Percentiles rank a stretch among this genome's conserved stretches.
These are phyloP conservation scores for Lycorma delicatula DNA, from an alignment of 1,140 invertebrate genomes.

Conservation along the genomic window DNA sequence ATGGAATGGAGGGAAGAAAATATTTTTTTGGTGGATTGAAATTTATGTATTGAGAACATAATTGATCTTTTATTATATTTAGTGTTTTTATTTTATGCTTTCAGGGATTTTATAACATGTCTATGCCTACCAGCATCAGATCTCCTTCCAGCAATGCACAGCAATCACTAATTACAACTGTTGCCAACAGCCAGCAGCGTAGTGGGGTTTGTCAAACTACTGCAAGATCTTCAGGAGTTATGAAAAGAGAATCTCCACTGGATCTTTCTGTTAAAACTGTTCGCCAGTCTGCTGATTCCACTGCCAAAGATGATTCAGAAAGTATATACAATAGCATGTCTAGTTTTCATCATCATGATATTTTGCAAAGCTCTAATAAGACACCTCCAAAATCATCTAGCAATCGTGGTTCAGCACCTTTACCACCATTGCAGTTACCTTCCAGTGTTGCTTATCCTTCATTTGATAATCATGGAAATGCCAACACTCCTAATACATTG, in stretches of 20 bases:
- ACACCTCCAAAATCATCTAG: constrained; percentile 5
- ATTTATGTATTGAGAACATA: neutral
- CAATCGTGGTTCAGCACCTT: neutral
- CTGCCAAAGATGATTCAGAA: constrained; percentile 44
- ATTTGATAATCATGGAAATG: constrained; percentile 30
- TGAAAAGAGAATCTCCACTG: constrained; percentile 63
- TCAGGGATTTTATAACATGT: constrained; percentile 11
- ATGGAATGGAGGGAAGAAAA: no score
- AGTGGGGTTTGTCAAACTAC: neutral
- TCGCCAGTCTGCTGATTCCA: constrained; percentile 74
- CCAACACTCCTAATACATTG: neutral
- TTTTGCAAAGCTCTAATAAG: neutral
- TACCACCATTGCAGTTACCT: constrained; percentile 22
- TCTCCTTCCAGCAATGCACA: constrained; percentile 2
- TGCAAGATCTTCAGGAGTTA: constrained; percentile 23
- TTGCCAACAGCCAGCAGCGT: constrained; percentile 5
- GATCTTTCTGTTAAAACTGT: constrained; percentile 80
- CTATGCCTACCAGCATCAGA: constrained; percentile 10
- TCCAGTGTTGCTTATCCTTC: constrained; percentile 27
- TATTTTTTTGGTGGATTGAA: no score
- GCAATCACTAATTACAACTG: constrained; percentile 3
- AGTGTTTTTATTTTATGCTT: neutral
- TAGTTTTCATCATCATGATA: constrained; percentile 9
- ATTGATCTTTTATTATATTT: neutral
- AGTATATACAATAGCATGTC: neutral